phyloP scores from a whole-genome alignment of 2,797 vertebrate species.

The Odontamblyopus lacepedii region DNA sequence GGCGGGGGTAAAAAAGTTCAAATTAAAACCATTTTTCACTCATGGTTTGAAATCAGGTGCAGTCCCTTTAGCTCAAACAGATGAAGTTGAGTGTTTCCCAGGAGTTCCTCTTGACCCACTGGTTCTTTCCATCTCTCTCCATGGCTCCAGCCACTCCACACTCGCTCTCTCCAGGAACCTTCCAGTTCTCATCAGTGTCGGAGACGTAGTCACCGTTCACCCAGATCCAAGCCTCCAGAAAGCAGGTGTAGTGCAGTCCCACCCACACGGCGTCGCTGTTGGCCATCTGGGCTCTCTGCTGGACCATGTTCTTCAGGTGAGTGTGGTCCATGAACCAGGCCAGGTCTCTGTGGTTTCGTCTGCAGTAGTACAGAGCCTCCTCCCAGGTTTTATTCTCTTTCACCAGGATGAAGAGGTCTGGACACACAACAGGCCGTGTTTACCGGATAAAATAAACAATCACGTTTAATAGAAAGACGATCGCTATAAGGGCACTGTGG shows the following conservation, averaged over 20 bases:
- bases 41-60: no score
- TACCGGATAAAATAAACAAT: not conserved
- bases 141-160: not conserved
- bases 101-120: not conserved
- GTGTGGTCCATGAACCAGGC: not conserved
- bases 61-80: not conserved
- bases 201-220: not conserved
- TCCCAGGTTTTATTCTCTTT: not conserved
- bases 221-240: not conserved
- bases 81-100: not conserved
- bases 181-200: not conserved
- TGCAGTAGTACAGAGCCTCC: not conserved
- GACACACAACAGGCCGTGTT: not conserved
- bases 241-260: slow-evolving; percentile 1
- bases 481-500: no score
- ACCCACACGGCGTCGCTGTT: not conserved
- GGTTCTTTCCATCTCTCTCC: not conserved
- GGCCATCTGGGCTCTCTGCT: not conserved
- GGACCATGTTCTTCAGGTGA: not conserved
- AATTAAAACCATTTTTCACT: no score
- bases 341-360: not conserved
- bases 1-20: no score
- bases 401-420: slow-evolving; percentile 2
- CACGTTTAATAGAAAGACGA: no score
- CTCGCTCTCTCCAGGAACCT: not conserved